These are phyloP conservation scores for Leptobrachium ailaonicum DNA, from an alignment of 2,113 vertebrate genomes.

Conservation along the genomic window DNA sequence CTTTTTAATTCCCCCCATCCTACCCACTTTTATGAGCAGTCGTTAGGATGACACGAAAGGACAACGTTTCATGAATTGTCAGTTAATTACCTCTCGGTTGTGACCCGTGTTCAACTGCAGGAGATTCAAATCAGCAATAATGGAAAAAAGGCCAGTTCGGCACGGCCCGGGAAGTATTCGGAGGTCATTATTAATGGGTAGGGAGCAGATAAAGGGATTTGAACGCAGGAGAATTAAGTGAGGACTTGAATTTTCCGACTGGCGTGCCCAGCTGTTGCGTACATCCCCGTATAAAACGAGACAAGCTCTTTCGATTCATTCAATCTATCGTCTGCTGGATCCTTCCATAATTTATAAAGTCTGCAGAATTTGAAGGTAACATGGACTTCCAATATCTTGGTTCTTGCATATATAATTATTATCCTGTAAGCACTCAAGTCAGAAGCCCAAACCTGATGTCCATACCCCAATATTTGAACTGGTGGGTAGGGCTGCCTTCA, in stretches of 20 bases:
- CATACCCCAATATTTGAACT: too few species aligned
- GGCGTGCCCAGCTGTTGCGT: neutral
- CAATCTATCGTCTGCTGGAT: too few species aligned
- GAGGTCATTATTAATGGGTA: constrained; percentile 41
- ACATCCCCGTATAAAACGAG: neutral
- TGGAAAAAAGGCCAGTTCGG: constrained; percentile 16
- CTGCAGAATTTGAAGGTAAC: too few species aligned
- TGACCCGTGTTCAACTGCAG: constrained; percentile 61
- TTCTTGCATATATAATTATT: too few species aligned
- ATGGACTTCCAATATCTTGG: too few species aligned
- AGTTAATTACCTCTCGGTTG: constrained; percentile 66
- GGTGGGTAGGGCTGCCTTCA: too few species aligned
- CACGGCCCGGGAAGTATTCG: neutral
- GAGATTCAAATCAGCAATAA: constrained; percentile 66
- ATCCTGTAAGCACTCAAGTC: too few species aligned
- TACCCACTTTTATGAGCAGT: constrained; percentile 66
- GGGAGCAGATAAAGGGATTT: constrained; percentile 17
- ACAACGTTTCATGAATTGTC: constrained; percentile 59
- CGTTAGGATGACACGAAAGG: constrained; percentile 69
- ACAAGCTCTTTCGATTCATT: too few species aligned
- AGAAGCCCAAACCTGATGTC: too few species aligned
- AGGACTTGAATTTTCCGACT: constrained; percentile 16
- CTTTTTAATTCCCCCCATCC: constrained; percentile 58
- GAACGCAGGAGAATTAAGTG: constrained; percentile 19
- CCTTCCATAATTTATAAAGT: too few species aligned